A percentile compares a stretch with the other conserved stretches of the same genome.
phyloP scores from a whole-genome alignment of 1,140 invertebrate species.

The Yoshiicerus persimilis region DNA sequence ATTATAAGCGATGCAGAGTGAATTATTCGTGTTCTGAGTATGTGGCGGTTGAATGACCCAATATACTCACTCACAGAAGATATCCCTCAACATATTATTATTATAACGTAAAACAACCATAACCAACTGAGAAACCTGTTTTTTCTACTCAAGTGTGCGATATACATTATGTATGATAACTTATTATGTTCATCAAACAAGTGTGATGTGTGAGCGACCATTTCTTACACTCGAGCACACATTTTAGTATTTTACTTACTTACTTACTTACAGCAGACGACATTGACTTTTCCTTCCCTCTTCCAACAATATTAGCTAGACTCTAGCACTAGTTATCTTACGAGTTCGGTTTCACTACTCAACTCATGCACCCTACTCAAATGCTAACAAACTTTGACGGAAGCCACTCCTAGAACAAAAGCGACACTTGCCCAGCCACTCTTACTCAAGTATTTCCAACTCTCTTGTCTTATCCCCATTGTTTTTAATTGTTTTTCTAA shows the following conservation, averaged over 20 bases:
- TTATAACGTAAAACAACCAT: too few relatives aligned
- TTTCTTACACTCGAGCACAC: background rate
- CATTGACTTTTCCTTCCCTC: conserved; percentile 12
- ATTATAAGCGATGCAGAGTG: background rate
- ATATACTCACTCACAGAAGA: background rate
- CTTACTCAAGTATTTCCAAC: background rate
- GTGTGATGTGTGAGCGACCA: background rate
- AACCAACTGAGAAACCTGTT: background rate
- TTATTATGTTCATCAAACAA: background rate
- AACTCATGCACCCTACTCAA: background rate
- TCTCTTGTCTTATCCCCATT: background rate
- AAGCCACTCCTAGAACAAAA: background rate
- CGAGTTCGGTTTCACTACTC: background rate
- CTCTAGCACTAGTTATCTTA: background rate
- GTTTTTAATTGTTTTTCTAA: background rate
- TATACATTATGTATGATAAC: conserved; percentile 23
- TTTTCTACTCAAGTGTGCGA: conserved; percentile 6
- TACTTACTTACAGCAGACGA: background rate
- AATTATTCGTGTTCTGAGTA: background rate
- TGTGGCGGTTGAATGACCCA: conserved; percentile 1
- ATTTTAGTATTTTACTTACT: background rate
- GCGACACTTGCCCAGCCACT: background rate
- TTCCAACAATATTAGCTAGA: too few relatives aligned
- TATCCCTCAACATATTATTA: too few relatives aligned
- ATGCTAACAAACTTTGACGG: background rate